phyloP scores from a whole-genome alignment of 1,140 invertebrate genomes.

The Papilio aristodemus region DNA sequence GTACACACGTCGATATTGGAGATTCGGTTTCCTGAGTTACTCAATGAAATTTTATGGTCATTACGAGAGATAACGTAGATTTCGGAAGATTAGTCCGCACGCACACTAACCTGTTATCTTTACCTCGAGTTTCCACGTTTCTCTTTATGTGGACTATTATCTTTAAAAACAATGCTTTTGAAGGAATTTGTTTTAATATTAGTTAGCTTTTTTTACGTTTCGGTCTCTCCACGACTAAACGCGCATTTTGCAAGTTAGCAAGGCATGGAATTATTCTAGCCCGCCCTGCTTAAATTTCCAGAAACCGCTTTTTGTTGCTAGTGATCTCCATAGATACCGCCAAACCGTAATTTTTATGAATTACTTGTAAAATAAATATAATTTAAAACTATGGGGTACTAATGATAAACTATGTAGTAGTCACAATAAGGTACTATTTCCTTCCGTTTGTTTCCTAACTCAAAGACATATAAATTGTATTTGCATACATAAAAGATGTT shows the following conservation, averaged over 20 bases:
- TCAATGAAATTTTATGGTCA: conserved; percentile 28
- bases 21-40: conserved; percentile 28
- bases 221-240: neutral
- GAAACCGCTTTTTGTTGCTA: no score
- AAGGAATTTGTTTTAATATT: neutral
- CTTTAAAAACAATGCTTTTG: conserved; percentile 10
- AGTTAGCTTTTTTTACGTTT: neutral
- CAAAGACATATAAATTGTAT: no score
- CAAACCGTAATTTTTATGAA: no score
- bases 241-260: neutral
- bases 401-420: no score
- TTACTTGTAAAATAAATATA: no score
- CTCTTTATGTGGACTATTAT: conserved; percentile 2
- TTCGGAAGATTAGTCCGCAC: neutral
- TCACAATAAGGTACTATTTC: no score
- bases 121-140: neutral
- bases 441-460: no score
- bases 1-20: conserved; percentile 17
- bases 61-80: conserved; percentile 21
- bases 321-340: no score
- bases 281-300: no score
- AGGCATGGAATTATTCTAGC: no score
- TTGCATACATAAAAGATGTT: no score
- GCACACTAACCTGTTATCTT: neutral
- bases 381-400: no score